Conservation (phyloP, 1,140 invertebrate genomes). For the Vollenhovia emeryi region DNA sequence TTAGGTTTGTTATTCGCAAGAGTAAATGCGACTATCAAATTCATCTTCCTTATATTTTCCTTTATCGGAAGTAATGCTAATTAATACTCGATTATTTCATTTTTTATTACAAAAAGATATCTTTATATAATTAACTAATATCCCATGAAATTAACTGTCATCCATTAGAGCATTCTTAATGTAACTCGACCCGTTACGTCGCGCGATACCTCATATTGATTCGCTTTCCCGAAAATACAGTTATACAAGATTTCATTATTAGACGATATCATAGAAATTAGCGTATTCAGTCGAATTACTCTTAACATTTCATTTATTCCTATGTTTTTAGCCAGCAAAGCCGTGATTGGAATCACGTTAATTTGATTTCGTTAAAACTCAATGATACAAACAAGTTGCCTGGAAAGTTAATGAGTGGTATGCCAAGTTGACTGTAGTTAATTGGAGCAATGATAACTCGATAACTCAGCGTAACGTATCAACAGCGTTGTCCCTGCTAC, state of each 20-base stretch:
- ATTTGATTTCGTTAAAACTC: not conserved
- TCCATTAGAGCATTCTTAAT: not conserved
- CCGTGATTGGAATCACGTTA: not conserved
- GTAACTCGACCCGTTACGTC: not conserved
- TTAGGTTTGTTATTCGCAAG: not conserved
- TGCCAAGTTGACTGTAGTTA: constrained; percentile 13
- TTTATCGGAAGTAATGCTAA: not conserved
- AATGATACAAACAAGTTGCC: not conserved
- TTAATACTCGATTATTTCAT: not conserved
- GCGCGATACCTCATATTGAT: not conserved
- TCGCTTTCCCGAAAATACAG: constrained; percentile 20
- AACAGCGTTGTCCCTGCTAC: not conserved
- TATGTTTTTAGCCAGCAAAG: not conserved
- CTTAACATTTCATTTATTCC: not conserved
- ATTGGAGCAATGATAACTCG: constrained; percentile 20
- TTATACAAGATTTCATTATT: not conserved
- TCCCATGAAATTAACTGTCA: not conserved
- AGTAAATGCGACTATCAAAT: not conserved
- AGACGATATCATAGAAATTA: not conserved
- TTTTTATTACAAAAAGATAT: not conserved
- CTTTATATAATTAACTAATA: constrained; percentile 5
- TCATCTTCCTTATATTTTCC: not conserved
- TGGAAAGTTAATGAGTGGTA: constrained; percentile 1
- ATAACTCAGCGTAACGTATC: constrained; percentile 8
- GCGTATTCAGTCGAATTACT: not conserved